These are phyloP conservation scores for Lordiphosa fenestrarum DNA, from an alignment of 2,888 invertebrate genomes.

Conservation along the genomic window DNA sequence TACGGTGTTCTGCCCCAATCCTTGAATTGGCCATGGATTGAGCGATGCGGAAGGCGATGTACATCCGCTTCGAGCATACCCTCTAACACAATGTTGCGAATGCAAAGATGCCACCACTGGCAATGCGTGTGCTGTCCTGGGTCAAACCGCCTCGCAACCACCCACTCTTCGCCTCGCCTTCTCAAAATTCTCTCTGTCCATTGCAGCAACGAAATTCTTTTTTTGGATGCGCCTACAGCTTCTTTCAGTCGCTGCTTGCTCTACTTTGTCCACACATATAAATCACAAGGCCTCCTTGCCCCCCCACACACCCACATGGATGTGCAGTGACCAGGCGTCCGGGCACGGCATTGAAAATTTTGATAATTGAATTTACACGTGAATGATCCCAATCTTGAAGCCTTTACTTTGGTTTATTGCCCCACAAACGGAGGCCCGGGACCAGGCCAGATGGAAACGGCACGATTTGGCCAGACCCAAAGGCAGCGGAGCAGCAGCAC, in stretches of 20 bases:
- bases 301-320: slow-evolving; percentile 13
- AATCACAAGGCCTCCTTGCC: slow-evolving; percentile 27
- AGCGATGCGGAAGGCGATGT: no score
- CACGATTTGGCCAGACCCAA: slow-evolving; percentile 39
- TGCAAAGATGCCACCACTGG: no score
- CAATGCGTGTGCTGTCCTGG: no score
- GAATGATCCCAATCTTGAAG: slow-evolving; percentile 73
- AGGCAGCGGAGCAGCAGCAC: slow-evolving; percentile 27
- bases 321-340: slow-evolving; percentile 4
- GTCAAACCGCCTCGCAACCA: no score
- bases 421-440: slow-evolving; percentile 3
- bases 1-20: no score
- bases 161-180: slow-evolving; percentile 11
- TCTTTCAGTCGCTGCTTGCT: slow-evolving; percentile 35
- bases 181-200: slow-evolving; percentile 61
- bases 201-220: slow-evolving; percentile 47
- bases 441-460: slow-evolving; percentile 46
- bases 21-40: no score
- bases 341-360: slow-evolving; percentile 54
- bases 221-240: slow-evolving; percentile 57
- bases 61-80: slow-evolving; percentile 2
- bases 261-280: slow-evolving; percentile 42
- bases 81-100: no score
- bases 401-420: slow-evolving; percentile 50
- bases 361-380: slow-evolving; percentile 79